These are phyloP conservation scores for Biston betularia DNA, from an alignment of 2,888 invertebrate species.

Conservation along the genomic window DNA sequence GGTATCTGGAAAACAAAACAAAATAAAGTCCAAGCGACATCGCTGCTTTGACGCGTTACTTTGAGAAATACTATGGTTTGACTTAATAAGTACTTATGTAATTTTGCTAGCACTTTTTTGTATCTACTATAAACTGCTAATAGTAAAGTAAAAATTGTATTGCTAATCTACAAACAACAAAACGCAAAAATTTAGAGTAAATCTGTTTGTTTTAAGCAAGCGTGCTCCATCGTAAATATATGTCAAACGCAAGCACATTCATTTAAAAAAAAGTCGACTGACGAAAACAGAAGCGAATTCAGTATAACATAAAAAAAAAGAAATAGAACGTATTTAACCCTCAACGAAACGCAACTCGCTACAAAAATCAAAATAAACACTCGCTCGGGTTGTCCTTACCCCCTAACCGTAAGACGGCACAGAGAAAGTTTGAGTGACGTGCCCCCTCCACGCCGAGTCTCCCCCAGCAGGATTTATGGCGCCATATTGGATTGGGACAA, in stretches of 20 bases:
- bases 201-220: too few relatives aligned
- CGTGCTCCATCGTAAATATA: too few relatives aligned
- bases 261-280: too few relatives aligned
- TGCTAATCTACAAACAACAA: background rate
- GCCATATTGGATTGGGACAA: conserved; percentile 87
- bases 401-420: conserved; percentile 84
- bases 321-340: background rate
- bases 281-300: too few relatives aligned
- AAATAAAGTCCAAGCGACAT: too few relatives aligned
- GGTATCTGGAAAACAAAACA: too few relatives aligned
- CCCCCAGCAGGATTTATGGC: conserved; percentile 82
- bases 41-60: too few relatives aligned
- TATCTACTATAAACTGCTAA: too few relatives aligned
- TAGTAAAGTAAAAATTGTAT: background rate
- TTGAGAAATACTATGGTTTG: too few relatives aligned
- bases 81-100: too few relatives aligned
- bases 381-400: conserved; percentile 68
- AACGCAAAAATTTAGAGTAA: background rate
- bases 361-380: conserved; percentile 58
- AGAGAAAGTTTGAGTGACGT: conserved; percentile 87
- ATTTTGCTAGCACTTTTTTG: too few relatives aligned
- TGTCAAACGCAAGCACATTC: too few relatives aligned
- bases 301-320: background rate
- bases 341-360: conserved; percentile 12
- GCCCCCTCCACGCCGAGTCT: conserved; percentile 74